Percentiles rank a stretch among this genome's conserved stretches.
These are phyloP conservation scores for Argyrosomus regius DNA, from an alignment of 2,797 vertebrate species.

Conservation along the genomic window DNA sequence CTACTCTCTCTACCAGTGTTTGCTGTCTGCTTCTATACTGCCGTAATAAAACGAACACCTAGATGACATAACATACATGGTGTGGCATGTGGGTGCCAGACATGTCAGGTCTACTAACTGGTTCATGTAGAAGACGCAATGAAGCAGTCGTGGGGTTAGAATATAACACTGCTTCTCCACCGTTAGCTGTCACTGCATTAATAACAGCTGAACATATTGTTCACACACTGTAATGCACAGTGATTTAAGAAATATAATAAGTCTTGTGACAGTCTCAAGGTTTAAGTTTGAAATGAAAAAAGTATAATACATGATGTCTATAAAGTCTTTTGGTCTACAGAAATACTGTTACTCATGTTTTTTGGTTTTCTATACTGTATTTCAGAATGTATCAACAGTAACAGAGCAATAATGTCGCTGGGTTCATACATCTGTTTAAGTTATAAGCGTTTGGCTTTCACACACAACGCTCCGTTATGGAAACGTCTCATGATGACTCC, in stretches of 20 bases:
- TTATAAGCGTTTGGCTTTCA: constrained; percentile 12
- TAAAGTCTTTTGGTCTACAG: background rate
- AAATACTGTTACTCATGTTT: background rate
- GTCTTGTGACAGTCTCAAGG: background rate
- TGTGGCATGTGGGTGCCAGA: background rate
- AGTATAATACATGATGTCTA: background rate
- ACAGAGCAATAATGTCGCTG: background rate
- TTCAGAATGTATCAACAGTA: background rate
- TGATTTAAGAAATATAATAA: background rate
- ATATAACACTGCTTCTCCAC: background rate
- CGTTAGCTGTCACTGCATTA: background rate
- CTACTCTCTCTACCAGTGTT: background rate
- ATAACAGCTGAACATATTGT: background rate
- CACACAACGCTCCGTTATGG: background rate
- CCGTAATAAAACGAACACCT: background rate
- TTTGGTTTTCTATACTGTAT: background rate
- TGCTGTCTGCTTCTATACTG: background rate
- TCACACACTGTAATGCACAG: background rate
- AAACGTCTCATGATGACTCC: background rate
- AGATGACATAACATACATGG: background rate
- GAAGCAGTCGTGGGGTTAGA: background rate
- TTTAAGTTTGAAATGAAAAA: background rate
- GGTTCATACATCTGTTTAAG: background rate
- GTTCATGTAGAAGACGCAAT: background rate
- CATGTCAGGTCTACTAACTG: background rate